These are phyloP conservation scores for Sebastiscus albofasciatus DNA, from an alignment of 2,797 vertebrate species.

Conservation along the genomic window DNA sequence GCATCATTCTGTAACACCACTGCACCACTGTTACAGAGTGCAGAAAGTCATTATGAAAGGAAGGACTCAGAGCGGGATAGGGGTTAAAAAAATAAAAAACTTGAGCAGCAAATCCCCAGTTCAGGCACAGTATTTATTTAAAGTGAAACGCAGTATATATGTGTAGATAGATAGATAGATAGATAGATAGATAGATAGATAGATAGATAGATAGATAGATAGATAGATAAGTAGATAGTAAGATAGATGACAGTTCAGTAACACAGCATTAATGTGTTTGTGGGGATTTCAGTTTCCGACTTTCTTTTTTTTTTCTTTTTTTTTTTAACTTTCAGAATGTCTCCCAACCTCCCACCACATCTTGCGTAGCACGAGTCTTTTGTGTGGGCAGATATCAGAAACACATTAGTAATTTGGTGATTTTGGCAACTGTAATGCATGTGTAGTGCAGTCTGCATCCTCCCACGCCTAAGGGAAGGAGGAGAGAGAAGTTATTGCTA, in stretches of 20 bases:
- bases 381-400: not conserved
- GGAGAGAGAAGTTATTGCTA: not conserved
- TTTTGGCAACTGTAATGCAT: not conserved
- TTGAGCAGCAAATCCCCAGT: not conserved
- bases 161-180: no score
- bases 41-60: no score
- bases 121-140: no score
- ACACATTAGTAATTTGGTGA: not conserved
- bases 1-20: no score
- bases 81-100: not conserved
- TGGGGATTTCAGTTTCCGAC: not conserved
- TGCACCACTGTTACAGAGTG: no score
- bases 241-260: not conserved
- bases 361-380: not conserved
- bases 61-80: no score
- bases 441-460: not conserved
- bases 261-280: not conserved
- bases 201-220: no score
- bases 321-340: no score
- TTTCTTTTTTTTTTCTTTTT: not conserved
- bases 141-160: no score
- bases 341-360: not conserved
- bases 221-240: fast-evolving
- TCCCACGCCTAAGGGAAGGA: not conserved
- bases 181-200: no score